Conservation (phyloP, 2,113 vertebrate species). For the Cynoglossus semilaevis region DNA sequence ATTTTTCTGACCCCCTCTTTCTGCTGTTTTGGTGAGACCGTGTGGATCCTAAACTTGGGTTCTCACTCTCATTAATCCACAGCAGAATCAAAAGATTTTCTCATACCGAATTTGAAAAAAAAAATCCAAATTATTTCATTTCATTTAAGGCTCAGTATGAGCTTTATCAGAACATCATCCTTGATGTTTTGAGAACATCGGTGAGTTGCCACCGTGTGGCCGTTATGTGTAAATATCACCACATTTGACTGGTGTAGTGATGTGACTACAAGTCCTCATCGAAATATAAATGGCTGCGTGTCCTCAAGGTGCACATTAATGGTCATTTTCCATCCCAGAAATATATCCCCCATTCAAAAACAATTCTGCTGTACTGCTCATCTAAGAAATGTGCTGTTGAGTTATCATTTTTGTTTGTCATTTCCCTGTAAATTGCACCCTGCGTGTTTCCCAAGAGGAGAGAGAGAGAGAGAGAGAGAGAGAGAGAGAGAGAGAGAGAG, state of each 20-base stretch:
- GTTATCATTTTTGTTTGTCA: conserved; percentile 61
- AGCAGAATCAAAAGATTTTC: no score
- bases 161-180: conserved; percentile 17
- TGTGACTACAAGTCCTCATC: conserved; percentile 43
- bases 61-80: no score
- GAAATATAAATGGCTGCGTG: conserved; percentile 60
- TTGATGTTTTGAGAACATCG: conserved; percentile 43
- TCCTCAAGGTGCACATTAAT: conserved; percentile 61
- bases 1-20: no score
- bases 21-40: no score
- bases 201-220: no score
- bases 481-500: conserved; percentile 42
- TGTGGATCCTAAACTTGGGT: no score
- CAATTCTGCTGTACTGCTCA: conserved; percentile 60
- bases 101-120: no score
- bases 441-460: conserved; percentile 73
- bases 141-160: no score
- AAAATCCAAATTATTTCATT: no score
- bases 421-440: conserved; percentile 78
- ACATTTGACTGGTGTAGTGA: conserved; percentile 34
- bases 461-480: conserved; percentile 23
- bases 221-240: conserved; percentile 13
- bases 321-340: conserved; percentile 53
- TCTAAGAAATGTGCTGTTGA: conserved; percentile 67
- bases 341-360: conserved; percentile 58